Percentiles rank a stretch among this genome's conserved stretches.
Conservation (phyloP, 2,888 invertebrate genomes). For the Ischnus inquisitorius region DNA sequence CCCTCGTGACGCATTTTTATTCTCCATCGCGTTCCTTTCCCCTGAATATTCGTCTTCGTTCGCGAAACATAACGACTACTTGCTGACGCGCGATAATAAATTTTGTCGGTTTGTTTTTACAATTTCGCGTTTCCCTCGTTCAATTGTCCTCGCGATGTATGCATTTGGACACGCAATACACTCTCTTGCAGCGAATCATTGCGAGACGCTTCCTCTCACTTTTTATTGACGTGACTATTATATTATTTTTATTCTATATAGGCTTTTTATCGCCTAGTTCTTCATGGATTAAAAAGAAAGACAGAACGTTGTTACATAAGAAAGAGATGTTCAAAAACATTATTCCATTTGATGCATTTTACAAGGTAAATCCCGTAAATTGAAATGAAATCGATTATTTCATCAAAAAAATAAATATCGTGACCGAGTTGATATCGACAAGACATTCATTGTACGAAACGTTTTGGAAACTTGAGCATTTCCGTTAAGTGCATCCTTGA, state of each 20-base stretch:
- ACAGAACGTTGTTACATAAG: neutral
- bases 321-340: neutral
- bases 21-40: conserved; percentile 38
- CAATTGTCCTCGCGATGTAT: conserved; percentile 18
- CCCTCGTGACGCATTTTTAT: conserved; percentile 39
- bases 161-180: conserved; percentile 23
- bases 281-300: too few species aligned
- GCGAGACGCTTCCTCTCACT: neutral
- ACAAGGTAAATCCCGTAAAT: too few species aligned
- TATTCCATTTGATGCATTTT: neutral
- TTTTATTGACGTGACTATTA: neutral
- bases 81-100: conserved; percentile 81
- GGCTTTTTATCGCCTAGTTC: too few species aligned
- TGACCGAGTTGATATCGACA: neutral
- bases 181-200: neutral
- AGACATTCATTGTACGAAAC: neutral
- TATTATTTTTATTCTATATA: neutral
- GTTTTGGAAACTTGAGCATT: neutral
- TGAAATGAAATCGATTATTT: neutral
- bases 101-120: conserved; percentile 70
- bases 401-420: neutral
- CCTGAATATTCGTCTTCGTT: conserved; percentile 64
- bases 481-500: neutral
- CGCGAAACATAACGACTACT: conserved; percentile 78
- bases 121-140: conserved; percentile 66